A percentile compares a stretch with the other conserved stretches of the same genome.
Evolutionary conservation across 2,113 vertebrate genomes (phyloP).

Genomic region (Thalassoma bifasciatum): DNA sequence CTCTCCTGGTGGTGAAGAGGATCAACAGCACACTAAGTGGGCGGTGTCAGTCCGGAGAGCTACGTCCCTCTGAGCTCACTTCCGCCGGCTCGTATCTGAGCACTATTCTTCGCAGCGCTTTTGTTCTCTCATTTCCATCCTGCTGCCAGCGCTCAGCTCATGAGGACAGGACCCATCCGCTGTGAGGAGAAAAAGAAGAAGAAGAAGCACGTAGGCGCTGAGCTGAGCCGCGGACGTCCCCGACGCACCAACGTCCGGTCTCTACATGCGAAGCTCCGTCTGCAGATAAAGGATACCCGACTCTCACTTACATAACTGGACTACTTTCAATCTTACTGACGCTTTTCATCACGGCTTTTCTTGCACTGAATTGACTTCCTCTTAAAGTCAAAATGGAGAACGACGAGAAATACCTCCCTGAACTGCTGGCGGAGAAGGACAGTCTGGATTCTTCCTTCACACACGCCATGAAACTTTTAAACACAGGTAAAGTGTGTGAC

Average conservation of each 20-base stretch:
- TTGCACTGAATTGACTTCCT: slow-evolving; percentile 51
- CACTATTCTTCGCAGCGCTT: slow-evolving; percentile 46
- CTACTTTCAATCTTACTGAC: slow-evolving; percentile 60
- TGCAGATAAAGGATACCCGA: slow-evolving; percentile 48
- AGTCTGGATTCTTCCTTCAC: slow-evolving; percentile 93
- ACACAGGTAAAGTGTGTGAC: slow-evolving; percentile 86
- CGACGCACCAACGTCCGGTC: slow-evolving; percentile 35
- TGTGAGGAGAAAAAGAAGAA: no score
- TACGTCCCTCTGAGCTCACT: slow-evolving; percentile 76
- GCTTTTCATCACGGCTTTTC: slow-evolving; percentile 42
- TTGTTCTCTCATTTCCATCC: slow-evolving; percentile 79
- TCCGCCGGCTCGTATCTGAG: slow-evolving; percentile 62
- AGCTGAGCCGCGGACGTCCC: slow-evolving; percentile 43
- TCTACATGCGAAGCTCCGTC: slow-evolving; percentile 63
- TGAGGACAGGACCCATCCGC: not conserved
- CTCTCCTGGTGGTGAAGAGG: slow-evolving; percentile 24
- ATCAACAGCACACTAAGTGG: slow-evolving; percentile 40
- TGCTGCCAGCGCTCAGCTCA: slow-evolving; percentile 24
- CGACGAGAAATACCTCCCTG: slow-evolving; percentile 90
- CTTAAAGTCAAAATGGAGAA: slow-evolving; percentile 88
- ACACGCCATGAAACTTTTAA: slow-evolving; percentile 93
- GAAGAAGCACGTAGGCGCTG: not conserved
- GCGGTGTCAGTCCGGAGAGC: slow-evolving; percentile 61
- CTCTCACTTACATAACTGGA: slow-evolving; percentile 67
- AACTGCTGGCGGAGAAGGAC: slow-evolving; percentile 94